Evolutionary conservation across 2,113 vertebrate genomes (phyloP).

Genomic region (Edolisoma coerulescens): DNA sequence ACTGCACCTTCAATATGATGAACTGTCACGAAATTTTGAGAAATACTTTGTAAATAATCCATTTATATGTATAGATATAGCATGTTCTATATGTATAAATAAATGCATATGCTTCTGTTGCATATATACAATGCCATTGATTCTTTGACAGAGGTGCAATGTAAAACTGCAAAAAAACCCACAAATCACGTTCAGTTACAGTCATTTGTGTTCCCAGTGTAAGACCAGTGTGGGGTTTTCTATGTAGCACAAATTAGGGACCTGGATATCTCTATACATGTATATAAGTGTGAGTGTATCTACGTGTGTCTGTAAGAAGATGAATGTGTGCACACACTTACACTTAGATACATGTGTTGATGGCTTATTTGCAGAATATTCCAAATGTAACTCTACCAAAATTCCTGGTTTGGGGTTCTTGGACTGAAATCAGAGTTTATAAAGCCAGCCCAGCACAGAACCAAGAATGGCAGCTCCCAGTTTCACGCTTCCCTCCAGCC

Average conservation of each 20-base stretch:
- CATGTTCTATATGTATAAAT: not conserved
- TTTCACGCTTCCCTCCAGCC: not conserved
- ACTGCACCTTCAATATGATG: not conserved
- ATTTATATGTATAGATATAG: not conserved
- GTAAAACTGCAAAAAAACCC: not conserved
- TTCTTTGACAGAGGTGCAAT: not conserved
- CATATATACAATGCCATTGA: not conserved
- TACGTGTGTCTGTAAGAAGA: not conserved
- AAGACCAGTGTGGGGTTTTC: not conserved
- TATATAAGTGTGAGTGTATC: accelerated
- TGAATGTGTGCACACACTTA: accelerated
- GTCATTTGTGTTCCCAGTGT: not conserved
- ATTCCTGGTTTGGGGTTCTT: not conserved
- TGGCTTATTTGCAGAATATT: not conserved
- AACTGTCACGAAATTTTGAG: not conserved
- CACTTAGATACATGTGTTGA: not conserved
- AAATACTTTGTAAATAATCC: slow-evolving; percentile 22
- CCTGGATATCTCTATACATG: accelerated
- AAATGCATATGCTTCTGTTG: not conserved
- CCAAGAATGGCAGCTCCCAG: not conserved
- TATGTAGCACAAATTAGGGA: not conserved
- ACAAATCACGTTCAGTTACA: not conserved
- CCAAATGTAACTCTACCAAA: not conserved
- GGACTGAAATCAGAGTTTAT: not conserved
- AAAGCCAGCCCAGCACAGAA: not conserved